Evolutionary conservation across 2,888 invertebrate species (phyloP).

Genomic region (Synergus japonicus): DNA sequence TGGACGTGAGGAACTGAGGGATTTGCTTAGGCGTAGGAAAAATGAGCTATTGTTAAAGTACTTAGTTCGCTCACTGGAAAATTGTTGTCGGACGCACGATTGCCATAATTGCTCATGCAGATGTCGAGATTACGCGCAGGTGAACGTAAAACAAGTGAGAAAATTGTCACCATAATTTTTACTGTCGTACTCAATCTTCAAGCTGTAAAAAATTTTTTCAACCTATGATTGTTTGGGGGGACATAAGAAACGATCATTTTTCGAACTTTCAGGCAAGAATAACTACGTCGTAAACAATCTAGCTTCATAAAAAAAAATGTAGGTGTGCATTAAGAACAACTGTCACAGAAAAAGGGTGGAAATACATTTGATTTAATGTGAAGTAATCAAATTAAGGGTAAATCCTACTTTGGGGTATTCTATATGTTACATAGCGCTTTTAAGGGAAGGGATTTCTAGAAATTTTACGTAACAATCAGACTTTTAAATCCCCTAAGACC

Average conservation of each 20-base stretch:
- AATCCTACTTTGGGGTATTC: no score
- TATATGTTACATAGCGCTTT: no score
- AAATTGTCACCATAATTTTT: neutral
- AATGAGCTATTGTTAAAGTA: neutral
- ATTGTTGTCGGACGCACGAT: constrained; percentile 1
- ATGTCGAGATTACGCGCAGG: constrained; percentile 11
- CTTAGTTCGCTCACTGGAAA: constrained; percentile 9
- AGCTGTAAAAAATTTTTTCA: neutral
- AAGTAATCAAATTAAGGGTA: neutral
- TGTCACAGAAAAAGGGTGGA: neutral
- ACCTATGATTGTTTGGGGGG: neutral
- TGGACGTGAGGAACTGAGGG: neutral
- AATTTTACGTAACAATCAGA: no score
- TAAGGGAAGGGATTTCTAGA: no score
- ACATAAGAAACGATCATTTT: neutral
- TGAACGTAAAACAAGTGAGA: neutral
- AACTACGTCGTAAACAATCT: neutral
- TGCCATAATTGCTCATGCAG: neutral
- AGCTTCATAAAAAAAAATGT: neutral
- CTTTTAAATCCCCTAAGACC: no score
- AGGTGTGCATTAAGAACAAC: neutral
- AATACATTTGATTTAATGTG: neutral
- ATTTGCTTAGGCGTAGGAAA: neutral
- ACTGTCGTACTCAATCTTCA: neutral
- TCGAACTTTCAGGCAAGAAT: neutral